A percentile compares a stretch with the other conserved stretches of the same genome.
phyloP scores from a whole-genome alignment of 64 coral and sea anemone species.

The Platygyra sinensis region DNA sequence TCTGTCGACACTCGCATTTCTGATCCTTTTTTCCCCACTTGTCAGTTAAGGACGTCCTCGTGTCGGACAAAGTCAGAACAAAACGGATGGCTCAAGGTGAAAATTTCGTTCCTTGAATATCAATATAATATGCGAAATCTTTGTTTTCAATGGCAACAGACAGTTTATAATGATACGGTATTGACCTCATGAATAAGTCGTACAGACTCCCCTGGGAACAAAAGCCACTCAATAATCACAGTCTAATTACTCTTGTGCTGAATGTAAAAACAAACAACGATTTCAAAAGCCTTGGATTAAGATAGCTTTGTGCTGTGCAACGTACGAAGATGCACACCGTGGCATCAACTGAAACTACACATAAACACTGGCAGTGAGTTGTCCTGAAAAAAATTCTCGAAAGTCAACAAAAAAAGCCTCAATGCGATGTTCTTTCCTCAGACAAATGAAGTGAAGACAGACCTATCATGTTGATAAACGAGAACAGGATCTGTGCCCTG shows the following conservation, averaged over 20 bases:
- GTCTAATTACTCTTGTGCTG: not conserved
- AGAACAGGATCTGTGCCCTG: too few species aligned
- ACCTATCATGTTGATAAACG: too few species aligned
- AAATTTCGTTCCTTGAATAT: not conserved
- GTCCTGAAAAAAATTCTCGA: not conserved
- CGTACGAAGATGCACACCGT: not conserved
- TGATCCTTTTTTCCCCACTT: too few species aligned
- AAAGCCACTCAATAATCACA: conserved; percentile 4
- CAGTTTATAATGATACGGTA: not conserved
- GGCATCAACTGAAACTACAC: not conserved
- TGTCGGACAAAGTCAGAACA: not conserved
- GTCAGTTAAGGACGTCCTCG: not conserved
- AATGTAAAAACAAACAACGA: not conserved
- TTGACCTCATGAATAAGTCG: not conserved
- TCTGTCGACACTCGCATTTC: too few species aligned
- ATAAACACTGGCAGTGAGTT: too few species aligned
- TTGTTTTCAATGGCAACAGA: conserved; percentile 2
- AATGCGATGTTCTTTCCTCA: not conserved
- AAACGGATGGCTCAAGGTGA: not conserved
- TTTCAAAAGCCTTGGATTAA: conserved; percentile 6
- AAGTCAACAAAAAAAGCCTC: not conserved
- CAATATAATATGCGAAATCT: not conserved
- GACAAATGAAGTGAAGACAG: too few species aligned
- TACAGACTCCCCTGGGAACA: not conserved
- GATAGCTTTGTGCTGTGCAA: not conserved